Conservation (phyloP, 2,888 invertebrate genomes). For the Ecliptopera silaceata region DNA sequence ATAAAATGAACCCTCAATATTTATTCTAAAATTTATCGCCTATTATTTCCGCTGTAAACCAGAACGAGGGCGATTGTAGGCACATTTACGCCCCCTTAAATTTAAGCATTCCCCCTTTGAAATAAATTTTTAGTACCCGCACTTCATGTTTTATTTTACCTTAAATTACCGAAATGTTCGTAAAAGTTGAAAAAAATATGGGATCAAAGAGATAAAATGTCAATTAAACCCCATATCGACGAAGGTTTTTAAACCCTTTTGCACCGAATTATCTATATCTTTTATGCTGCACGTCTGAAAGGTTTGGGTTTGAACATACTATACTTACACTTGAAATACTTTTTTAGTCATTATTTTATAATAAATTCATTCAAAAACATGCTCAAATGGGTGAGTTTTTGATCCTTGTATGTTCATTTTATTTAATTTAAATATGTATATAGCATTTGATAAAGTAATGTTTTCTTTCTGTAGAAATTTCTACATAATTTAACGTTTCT, state of each 20-base stretch:
- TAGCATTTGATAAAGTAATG: too few relatives aligned
- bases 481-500: not conserved
- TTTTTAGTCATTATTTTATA: too few relatives aligned
- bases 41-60: slow-evolving; percentile 37
- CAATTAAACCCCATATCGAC: not conserved
- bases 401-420: too few relatives aligned
- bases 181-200: not conserved
- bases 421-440: too few relatives aligned
- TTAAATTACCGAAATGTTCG: slow-evolving; percentile 8
- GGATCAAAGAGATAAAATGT: not conserved
- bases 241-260: not conserved
- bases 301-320: not conserved
- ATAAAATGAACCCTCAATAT: slow-evolving; percentile 38
- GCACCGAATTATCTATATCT: not conserved
- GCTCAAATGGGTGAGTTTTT: too few relatives aligned
- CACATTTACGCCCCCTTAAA: slow-evolving; percentile 35
- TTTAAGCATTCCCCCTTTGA: slow-evolving; percentile 26
- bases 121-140: slow-evolving; percentile 23
- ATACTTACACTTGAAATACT: too few relatives aligned
- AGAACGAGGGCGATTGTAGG: slow-evolving; percentile 32
- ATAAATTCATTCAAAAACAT: too few relatives aligned
- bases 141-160: slow-evolving; percentile 18
- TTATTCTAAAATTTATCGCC: slow-evolving; percentile 34
- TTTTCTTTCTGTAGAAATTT: not conserved
- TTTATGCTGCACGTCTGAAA: not conserved